Evolutionary conservation across 2,113 vertebrate species (phyloP).

Genomic region (Agapornis roseicollis): DNA sequence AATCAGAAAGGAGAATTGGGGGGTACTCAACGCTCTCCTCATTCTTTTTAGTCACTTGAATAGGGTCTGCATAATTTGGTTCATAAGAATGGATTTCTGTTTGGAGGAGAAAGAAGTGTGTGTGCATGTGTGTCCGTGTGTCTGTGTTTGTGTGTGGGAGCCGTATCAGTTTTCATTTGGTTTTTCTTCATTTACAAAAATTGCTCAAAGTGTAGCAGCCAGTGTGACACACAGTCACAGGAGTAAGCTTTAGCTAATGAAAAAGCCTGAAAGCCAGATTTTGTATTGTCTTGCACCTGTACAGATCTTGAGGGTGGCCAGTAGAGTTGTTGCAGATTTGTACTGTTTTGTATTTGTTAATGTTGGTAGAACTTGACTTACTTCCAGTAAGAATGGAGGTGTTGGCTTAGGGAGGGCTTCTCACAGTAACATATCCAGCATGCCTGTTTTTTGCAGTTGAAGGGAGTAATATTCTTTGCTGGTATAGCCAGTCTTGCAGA

Average conservation of each 20-base stretch:
- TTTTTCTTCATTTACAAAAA: slow-evolving; percentile 19
- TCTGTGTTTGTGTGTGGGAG: neutral
- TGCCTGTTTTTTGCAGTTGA: neutral
- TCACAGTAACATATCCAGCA: neutral
- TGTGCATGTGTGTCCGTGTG: neutral
- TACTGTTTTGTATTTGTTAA: neutral
- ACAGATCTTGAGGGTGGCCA: neutral
- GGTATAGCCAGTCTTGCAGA: neutral
- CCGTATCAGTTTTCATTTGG: neutral
- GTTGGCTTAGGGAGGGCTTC: neutral
- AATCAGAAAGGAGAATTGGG: neutral
- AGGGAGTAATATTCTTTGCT: neutral
- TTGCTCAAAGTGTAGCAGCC: neutral
- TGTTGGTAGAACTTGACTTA: neutral
- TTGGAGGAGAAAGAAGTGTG: neutral
- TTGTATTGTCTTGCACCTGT: neutral
- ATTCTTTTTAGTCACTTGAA: slow-evolving; percentile 26
- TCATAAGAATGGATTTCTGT: neutral
- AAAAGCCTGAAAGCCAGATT: neutral
- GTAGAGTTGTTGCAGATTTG: neutral
- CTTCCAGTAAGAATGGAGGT: neutral
- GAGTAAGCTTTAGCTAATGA: neutral
- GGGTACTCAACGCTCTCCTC: neutral
- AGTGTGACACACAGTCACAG: neutral
- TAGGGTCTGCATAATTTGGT: slow-evolving; percentile 1